These are phyloP conservation scores for Parnassius apollo DNA, from an alignment of 2,888 invertebrate genomes.

Conservation along the genomic window DNA sequence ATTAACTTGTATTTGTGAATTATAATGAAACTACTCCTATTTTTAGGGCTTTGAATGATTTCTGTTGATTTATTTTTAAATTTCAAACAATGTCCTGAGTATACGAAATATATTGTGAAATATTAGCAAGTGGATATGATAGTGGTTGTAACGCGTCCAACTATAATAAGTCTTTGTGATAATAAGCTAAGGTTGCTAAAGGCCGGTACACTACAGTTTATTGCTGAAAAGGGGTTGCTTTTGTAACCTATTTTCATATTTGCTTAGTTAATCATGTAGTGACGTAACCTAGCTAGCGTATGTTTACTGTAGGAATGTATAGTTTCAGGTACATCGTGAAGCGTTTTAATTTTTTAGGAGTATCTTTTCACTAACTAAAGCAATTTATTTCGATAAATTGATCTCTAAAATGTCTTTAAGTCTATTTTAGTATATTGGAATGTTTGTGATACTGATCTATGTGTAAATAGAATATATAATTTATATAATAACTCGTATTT, in stretches of 20 bases:
- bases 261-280: conserved; percentile 9
- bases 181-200: conserved; percentile 20
- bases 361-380: conserved; percentile 3
- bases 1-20: too few species aligned
- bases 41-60: background rate
- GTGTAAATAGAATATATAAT: conserved; percentile 12
- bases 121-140: background rate
- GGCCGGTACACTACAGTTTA: conserved; percentile 5
- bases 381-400: conserved; percentile 35
- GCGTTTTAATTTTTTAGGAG: background rate
- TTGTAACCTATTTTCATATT: background rate
- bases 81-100: background rate
- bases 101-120: background rate
- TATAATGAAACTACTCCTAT: too few species aligned
- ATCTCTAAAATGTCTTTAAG: conserved; percentile 70
- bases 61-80: background rate
- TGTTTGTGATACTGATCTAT: conserved; percentile 58
- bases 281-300: background rate
- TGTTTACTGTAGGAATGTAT: too few species aligned
- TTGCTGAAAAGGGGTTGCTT: background rate
- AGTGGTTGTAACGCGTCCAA: conserved; percentile 18
- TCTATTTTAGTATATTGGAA: conserved; percentile 46
- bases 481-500: background rate
- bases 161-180: conserved; percentile 23
- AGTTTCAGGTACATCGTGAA: background rate